Conservation (phyloP, 1,140 invertebrate genomes). For the Bombus waltoni region DNA sequence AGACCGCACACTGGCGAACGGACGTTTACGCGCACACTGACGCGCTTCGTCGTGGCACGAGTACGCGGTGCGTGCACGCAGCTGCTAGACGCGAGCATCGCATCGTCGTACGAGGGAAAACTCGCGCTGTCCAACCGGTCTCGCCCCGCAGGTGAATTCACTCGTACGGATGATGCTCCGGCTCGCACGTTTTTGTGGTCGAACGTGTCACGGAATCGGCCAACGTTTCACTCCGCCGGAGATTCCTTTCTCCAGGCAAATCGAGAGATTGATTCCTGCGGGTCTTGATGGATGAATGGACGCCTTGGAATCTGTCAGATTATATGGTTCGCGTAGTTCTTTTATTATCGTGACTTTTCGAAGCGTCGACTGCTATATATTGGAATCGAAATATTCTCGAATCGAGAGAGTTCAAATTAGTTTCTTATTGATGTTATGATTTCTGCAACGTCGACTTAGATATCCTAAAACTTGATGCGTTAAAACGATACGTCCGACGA, state of each 20-base stretch:
- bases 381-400: too few relatives aligned
- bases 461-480: too few relatives aligned
- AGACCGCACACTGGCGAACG: slow-evolving; percentile 51
- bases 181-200: slow-evolving; percentile 26
- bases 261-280: neutral
- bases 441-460: too few relatives aligned
- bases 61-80: neutral
- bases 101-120: neutral
- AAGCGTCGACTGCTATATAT: too few relatives aligned
- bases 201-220: neutral
- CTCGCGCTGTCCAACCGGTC: slow-evolving; percentile 22
- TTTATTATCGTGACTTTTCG: too few relatives aligned
- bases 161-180: slow-evolving; percentile 29
- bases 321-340: too few relatives aligned
- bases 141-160: slow-evolving; percentile 49
- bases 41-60: neutral
- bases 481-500: too few relatives aligned
- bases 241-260: neutral
- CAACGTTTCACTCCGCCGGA: neutral
- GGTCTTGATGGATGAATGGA: neutral
- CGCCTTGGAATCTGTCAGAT: neutral
- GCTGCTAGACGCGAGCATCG: neutral
- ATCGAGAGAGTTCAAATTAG: too few relatives aligned
- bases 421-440: too few relatives aligned
- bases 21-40: slow-evolving; percentile 8